Evolutionary conservation across 1,140 invertebrate species (phyloP), one percentile per base, ranked within the genome.

Genomic region (Laupala kohalensis): DNA sequence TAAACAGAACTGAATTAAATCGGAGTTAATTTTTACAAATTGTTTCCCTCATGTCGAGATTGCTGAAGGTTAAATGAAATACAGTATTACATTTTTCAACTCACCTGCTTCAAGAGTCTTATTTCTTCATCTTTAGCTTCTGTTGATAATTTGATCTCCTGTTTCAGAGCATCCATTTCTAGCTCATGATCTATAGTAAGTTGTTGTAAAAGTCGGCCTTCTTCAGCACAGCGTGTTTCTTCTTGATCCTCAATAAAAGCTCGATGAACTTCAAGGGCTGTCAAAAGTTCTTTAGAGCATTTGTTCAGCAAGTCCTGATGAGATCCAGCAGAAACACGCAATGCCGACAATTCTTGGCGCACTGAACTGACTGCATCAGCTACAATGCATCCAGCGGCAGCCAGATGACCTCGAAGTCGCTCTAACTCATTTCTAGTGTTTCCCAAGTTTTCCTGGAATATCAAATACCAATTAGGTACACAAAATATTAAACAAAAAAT

Each of bases 141-240:
- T 69, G n/a, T 70, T 23, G 67, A 68, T 37, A 67, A 64, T 12
- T 72, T 71, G 9, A 68, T 37, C 28, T 73, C 69, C 13, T 86
- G 83, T 76, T 86, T 86, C 73, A 88, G 80, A 74, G 86, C 84
- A 28, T 83, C 83, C 65, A 90, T 78, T 77, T 90, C 87, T 53
- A 87, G 76, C 76, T 90, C 87, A 75, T 90, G 87, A 74, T 89
- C 86, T 12, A 88, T 80, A 13, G 84, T 85, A 9, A 89, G 73
- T 72, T 84, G 82, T 69, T 87, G 85, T 5, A 86, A 81, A 64
- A 53, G 9, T 13, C 37, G 37, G 19, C 9, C 37, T 53, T 9
- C 37, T 53, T 84, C 81, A 75, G 88, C 85, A 9, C 85, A 80
- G 66, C 89, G n/a, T n/a, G 25, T n/a, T 23, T 26, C 9, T 19